Evolutionary conservation across 1,140 invertebrate genomes (phyloP).

Genomic region (Pachyrhynchus sulphureomaculatus): DNA sequence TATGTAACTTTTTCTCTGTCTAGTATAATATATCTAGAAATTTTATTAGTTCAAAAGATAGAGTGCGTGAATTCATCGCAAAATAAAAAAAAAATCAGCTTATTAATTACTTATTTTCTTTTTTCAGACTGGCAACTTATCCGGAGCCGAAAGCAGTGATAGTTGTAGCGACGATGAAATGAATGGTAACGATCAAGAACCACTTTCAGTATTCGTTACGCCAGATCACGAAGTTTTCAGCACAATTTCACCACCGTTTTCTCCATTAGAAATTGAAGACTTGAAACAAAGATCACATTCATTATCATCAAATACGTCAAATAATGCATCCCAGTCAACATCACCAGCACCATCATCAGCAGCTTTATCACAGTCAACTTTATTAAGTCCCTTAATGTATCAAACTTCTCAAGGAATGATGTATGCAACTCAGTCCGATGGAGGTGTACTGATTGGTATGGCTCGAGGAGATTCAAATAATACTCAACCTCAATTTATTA

Average conservation of each 20-base stretch:
- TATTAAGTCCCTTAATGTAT: conserved; percentile 47
- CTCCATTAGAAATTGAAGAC: conserved; percentile 12
- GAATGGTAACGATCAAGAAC: conserved; percentile 37
- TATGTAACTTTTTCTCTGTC: too few species aligned
- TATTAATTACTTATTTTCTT: conserved; percentile 26
- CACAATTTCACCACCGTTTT: conserved; percentile 31
- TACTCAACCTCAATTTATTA: conserved; percentile 59
- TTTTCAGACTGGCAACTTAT: conserved; percentile 50
- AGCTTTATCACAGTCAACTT: conserved; percentile 18
- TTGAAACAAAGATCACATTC: conserved; percentile 14
- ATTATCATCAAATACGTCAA: conserved; percentile 16
- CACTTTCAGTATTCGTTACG: conserved; percentile 30
- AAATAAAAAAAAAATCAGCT: too few species aligned
- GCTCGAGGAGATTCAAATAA: conserved; percentile 42
- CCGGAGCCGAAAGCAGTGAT: conserved; percentile 45
- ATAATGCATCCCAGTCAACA: conserved; percentile 1
- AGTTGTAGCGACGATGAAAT: conserved; percentile 47
- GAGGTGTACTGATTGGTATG: conserved; percentile 49
- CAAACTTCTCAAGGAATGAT: conserved; percentile 51
- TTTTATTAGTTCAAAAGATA: too few species aligned
- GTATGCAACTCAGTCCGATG: conserved; percentile 49
- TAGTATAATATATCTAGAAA: too few species aligned
- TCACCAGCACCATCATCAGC: conserved; percentile 14
- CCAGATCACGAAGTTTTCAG: conserved; percentile 34
- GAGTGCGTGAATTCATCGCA: too few species aligned